Evolutionary conservation across 2,797 vertebrate genomes (phyloP).

Genomic region (Scleropages formosus): DNA sequence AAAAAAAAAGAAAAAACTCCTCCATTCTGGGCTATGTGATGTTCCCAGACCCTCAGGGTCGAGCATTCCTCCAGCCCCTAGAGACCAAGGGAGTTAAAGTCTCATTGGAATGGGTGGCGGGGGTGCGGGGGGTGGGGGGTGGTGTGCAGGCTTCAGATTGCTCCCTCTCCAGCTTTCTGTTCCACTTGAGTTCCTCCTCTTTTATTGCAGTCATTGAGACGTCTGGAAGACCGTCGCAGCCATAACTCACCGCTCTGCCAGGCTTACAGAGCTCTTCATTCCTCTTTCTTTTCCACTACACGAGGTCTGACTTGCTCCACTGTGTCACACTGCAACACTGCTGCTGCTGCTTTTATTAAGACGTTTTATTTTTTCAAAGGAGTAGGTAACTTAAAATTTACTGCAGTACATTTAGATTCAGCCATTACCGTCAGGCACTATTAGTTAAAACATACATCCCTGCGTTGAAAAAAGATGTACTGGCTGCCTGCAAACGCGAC

Average conservation of each 20-base stretch:
- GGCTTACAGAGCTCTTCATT: conserved; percentile 7
- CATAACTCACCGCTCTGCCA: conserved; percentile 28
- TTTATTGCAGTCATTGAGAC: conserved; percentile 40
- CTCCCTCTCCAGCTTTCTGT: conserved; percentile 39
- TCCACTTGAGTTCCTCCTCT: conserved; percentile 44
- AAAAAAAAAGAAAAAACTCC: no score
- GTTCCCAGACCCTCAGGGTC: conserved; percentile 31
- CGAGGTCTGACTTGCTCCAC: conserved; percentile 3
- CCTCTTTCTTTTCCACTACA: conserved; percentile 6
- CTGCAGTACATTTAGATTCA: conserved; percentile 27
- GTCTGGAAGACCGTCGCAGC: conserved; percentile 28
- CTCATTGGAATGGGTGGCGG: conserved; percentile 33
- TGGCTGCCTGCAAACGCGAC: conserved; percentile 2
- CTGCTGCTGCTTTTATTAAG: conserved; percentile 17
- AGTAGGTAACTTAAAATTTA: conserved; percentile 18
- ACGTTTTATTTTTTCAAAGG: conserved; percentile 2
- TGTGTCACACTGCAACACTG: not conserved
- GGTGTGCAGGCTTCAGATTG: conserved; percentile 40
- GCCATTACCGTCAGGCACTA: conserved; percentile 14
- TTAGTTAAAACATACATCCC: conserved; percentile 21
- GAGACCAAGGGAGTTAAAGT: conserved; percentile 32
- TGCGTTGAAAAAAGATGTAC: conserved; percentile 13
- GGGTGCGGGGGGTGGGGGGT: not conserved
- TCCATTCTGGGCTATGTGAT: conserved; percentile 23
- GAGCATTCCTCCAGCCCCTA: conserved; percentile 33